These are phyloP conservation scores for Dolomedes plantarius DNA, from an alignment of 2,888 invertebrate genomes.

Conservation along the genomic window DNA sequence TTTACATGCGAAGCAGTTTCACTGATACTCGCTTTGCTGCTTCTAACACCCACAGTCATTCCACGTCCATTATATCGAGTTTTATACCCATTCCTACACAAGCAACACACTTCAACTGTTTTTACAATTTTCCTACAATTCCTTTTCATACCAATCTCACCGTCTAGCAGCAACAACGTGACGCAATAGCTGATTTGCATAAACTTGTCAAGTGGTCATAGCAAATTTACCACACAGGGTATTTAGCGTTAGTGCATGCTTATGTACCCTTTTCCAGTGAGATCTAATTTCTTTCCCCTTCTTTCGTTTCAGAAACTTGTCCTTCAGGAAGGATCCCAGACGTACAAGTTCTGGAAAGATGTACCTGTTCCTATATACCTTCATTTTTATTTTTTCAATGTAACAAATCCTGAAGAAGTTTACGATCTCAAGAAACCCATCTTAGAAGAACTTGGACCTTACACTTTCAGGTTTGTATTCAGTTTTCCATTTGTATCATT, in stretches of 20 bases:
- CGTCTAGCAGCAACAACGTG: too few species aligned
- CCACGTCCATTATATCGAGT: not conserved
- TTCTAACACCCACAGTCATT: not conserved
- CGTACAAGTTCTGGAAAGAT: constrained; percentile 68
- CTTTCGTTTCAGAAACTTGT: constrained; percentile 63
- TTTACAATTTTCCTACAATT: too few species aligned
- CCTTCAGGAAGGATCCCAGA: constrained; percentile 53
- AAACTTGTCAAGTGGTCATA: too few species aligned
- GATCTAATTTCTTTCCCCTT: too few species aligned
- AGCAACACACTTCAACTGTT: too few species aligned
- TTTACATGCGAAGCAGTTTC: too few species aligned
- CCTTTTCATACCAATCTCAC: too few species aligned
- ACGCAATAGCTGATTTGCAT: too few species aligned
- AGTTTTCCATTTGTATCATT: too few species aligned
- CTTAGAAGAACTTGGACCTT: constrained; percentile 72
- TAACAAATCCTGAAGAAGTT: constrained; percentile 66
- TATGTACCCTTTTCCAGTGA: not conserved
- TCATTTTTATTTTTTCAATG: constrained; percentile 72
- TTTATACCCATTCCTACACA: not conserved
- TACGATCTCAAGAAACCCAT: constrained; percentile 55
- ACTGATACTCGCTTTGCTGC: constrained; percentile 1
- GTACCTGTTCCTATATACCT: constrained; percentile 70
- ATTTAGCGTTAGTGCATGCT: too few species aligned
- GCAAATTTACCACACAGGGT: too few species aligned
- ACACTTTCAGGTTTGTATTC: constrained; percentile 56